These are phyloP conservation scores for Rapana venosa DNA, from an alignment of 2,888 invertebrate genomes.

Conservation along the genomic window DNA sequence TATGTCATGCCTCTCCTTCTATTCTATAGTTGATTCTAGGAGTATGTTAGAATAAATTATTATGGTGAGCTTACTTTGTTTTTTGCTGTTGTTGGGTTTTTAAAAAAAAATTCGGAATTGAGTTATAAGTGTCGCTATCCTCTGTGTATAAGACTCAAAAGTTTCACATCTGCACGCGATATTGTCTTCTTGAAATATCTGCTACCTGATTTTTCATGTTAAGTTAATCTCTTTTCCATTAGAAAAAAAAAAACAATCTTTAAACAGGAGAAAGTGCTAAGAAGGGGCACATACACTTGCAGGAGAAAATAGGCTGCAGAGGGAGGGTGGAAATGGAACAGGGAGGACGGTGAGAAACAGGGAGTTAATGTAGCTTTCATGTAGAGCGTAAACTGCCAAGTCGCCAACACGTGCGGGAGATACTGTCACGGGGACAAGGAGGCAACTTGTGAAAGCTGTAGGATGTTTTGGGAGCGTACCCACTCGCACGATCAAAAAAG, in stretches of 20 bases:
- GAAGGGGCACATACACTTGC: neutral
- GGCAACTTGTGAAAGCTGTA: neutral
- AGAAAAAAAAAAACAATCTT: neutral
- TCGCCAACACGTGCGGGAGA: constrained; percentile 11
- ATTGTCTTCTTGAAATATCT: neutral
- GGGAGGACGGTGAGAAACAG: neutral
- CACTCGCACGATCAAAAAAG: constrained; percentile 36
- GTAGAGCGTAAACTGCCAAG: constrained; percentile 29
- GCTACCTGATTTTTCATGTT: neutral
- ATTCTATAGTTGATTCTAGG: too few relatives aligned
- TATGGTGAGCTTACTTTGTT: too few relatives aligned
- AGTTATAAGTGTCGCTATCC: too few relatives aligned
- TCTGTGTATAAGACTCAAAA: too few relatives aligned
- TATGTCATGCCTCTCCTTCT: too few relatives aligned
- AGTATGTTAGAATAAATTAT: too few relatives aligned
- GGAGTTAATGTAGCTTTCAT: neutral
- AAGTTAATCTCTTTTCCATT: too few relatives aligned
- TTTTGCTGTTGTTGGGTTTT: too few relatives aligned
- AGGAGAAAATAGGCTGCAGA: neutral
- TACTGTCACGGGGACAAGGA: neutral
- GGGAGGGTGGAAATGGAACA: neutral
- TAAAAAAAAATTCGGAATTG: too few relatives aligned
- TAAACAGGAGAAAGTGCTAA: neutral
- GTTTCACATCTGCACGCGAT: too few relatives aligned
- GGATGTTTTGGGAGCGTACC: neutral